These are phyloP conservation scores for Micrastur ruficollis DNA, from an alignment of 2,797 vertebrate genomes.

Conservation along the genomic window DNA sequence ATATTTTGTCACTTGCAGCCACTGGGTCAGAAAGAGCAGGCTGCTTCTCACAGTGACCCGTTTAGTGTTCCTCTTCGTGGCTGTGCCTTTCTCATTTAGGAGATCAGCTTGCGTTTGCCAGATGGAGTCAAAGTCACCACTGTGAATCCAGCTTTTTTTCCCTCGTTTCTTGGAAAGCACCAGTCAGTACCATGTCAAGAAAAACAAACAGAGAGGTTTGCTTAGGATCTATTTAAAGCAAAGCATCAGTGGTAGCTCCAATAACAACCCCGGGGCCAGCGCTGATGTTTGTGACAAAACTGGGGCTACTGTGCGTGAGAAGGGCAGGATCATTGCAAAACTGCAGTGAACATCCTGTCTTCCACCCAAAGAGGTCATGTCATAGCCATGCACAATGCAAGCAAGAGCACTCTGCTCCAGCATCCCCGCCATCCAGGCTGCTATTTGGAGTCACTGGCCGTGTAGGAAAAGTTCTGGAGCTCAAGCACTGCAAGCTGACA, in stretches of 20 bases:
- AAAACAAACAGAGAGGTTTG: slow-evolving; percentile 74
- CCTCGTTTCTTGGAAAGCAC: slow-evolving; percentile 78
- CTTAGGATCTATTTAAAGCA: slow-evolving; percentile 71
- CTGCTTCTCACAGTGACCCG: background rate
- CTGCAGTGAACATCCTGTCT: background rate
- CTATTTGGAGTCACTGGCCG: background rate
- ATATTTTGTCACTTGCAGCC: background rate
- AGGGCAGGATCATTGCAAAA: background rate
- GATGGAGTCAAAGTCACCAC: slow-evolving; percentile 66
- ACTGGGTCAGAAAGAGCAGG: background rate
- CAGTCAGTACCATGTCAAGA: slow-evolving; percentile 71
- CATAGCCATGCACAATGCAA: background rate
- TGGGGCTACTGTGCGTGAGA: background rate
- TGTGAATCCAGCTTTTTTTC: slow-evolving; percentile 45
- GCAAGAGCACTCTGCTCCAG: background rate
- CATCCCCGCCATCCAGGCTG: background rate
- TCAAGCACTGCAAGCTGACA: background rate
- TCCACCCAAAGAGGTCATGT: background rate
- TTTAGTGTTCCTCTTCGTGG: slow-evolving; percentile 10
- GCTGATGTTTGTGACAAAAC: slow-evolving; percentile 30
- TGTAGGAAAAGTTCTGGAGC: background rate
- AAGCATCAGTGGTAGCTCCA: slow-evolving; percentile 50
- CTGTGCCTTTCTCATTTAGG: slow-evolving; percentile 42
- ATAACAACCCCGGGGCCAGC: slow-evolving; percentile 11
- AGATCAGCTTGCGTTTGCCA: slow-evolving; percentile 30